phyloP scores from a whole-genome alignment of 2,888 invertebrate genomes.

The Quadroppia sp. region DNA sequence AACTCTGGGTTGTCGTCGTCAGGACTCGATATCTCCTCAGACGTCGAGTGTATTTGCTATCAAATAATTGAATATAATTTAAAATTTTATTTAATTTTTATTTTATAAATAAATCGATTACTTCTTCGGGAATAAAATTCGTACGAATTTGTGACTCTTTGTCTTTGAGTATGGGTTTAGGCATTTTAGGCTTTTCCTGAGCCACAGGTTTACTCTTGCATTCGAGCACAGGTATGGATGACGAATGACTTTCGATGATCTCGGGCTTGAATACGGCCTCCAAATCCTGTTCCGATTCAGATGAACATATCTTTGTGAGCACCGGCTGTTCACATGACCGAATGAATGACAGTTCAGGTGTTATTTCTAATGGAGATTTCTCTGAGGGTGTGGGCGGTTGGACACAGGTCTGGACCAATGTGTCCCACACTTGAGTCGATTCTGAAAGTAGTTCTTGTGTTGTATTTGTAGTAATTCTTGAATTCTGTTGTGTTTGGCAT shows the following conservation, averaged over 20 bases:
- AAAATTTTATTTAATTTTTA: no score
- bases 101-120: background rate
- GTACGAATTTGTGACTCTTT: background rate
- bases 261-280: background rate
- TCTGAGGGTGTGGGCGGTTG: constrained; percentile 19
- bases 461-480: background rate
- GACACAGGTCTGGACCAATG: background rate
- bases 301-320: background rate
- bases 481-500: background rate
- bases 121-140: constrained; percentile 13
- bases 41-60: constrained; percentile 11
- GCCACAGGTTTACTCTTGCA: background rate
- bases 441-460: background rate
- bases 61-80: no score
- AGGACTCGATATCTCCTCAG: constrained; percentile 31
- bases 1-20: constrained; percentile 19
- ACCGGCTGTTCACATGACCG: background rate
- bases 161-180: constrained; percentile 7
- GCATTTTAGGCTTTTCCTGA: background rate
- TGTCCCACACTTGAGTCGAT: background rate
- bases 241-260: background rate
- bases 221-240: constrained; percentile 5
- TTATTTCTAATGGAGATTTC: background rate
- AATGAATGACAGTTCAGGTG: background rate
- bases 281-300: background rate